Base-by-base conservation (phyloP, 1,140 invertebrate species). In the Ephestia elutella region DNA sequence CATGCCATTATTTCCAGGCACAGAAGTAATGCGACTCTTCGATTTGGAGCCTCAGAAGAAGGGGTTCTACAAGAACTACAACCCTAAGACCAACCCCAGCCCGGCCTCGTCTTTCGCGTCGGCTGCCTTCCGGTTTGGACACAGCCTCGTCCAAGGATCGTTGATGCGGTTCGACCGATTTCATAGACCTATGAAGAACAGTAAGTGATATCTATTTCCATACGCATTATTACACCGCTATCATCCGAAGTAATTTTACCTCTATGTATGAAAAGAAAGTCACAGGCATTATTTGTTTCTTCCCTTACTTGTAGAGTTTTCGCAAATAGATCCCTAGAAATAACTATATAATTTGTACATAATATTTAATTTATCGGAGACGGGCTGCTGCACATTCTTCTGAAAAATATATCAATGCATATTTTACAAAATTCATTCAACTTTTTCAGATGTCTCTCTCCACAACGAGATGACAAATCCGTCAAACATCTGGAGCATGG, bases 121-220 rank as follows among this genome's bases (percentile, higher is more conserved):
- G 0, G 98, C 97, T 1, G 98, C 96, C n/a, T 98, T 96, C 84
- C 91, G 96, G 17, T 99, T 99, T 84, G 98, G 98, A 0, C 98
- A 99, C 82, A 97, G 96, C 20, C 79, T 99, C 18, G 94, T 99
- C 0, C 95, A 97, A 68, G 93, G 93, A 0, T 93, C 91, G 20
- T 93, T 93, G 69, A 79, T 93, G 15, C 86, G 94, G 56, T 93
- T 90, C 70, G 92, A 94, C 66, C 90, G 87, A 5, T 82, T 91
- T 62, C 93, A 94, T 75, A 83, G 89, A 49, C 90, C 92, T 0
- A 80, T 94, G 25, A 87, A 89, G 11, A 93, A 94, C 55, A 94
- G 93, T 95, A 68, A 91, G 38, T 44, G n/a, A 44, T 17, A 1
- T 4, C 0, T 7, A 15, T 44, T 44, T 15, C 15, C n/a, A n/a